Conservation (phyloP, 2,888 invertebrate genomes). For the Drosophila stalkeri region DNA sequence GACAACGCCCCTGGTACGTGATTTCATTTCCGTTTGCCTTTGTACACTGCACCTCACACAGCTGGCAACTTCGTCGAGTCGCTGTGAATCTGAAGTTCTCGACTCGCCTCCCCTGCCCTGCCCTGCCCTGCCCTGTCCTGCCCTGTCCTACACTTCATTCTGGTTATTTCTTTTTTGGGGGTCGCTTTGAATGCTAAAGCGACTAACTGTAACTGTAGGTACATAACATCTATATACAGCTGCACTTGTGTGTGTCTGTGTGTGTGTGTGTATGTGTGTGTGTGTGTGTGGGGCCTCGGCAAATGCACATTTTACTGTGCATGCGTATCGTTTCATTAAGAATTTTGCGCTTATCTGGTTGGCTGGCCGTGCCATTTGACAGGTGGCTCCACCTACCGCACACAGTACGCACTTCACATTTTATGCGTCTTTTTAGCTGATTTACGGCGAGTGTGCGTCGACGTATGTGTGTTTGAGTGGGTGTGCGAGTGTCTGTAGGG, state of each 20-base stretch:
- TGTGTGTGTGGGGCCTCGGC: slow-evolving; percentile 16
- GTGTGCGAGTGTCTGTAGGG: neutral
- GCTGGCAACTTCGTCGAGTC: slow-evolving; percentile 23
- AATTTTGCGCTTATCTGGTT: slow-evolving; percentile 61
- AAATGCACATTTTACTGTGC: slow-evolving; percentile 50
- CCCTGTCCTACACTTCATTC: neutral
- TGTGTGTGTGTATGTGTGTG: slow-evolving; percentile 15
- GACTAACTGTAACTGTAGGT: slow-evolving; percentile 37
- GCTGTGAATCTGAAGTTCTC: slow-evolving; percentile 23
- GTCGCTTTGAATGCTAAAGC: slow-evolving; percentile 58
- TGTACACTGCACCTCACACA: slow-evolving; percentile 64
- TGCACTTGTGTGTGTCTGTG: slow-evolving; percentile 12
- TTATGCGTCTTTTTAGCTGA: slow-evolving; percentile 18
- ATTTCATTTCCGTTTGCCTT: slow-evolving; percentile 78
- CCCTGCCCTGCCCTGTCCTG: neutral
- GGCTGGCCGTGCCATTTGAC: slow-evolving; percentile 38
- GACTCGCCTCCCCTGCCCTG: neutral
- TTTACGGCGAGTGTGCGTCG: slow-evolving; percentile 15
- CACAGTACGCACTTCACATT: slow-evolving; percentile 22
- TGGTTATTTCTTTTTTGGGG: slow-evolving; percentile 26
- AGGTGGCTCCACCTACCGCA: slow-evolving; percentile 57
- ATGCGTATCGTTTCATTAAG: slow-evolving; percentile 66
- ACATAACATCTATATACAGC: slow-evolving; percentile 21
- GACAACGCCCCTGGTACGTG: slow-evolving; percentile 82
- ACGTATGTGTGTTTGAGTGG: slow-evolving; percentile 1